phyloP scores from a whole-genome alignment of 2,888 invertebrate genomes.

The Agriopis aurantiaria region DNA sequence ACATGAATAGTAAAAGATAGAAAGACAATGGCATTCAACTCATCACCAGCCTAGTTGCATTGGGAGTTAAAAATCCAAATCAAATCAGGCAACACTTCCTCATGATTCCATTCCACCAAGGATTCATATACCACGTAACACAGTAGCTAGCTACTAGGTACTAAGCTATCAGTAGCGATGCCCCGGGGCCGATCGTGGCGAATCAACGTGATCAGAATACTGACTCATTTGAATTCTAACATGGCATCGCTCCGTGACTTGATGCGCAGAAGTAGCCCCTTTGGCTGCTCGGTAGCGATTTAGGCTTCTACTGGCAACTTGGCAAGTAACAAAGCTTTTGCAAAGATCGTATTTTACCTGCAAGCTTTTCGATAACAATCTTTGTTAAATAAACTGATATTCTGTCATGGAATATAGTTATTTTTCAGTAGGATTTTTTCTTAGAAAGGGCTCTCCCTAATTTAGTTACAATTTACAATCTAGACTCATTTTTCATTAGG shows the following conservation, averaged over 20 bases:
- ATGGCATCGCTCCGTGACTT: slow-evolving; percentile 60
- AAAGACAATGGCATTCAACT: too few relatives aligned
- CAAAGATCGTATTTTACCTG: too few relatives aligned
- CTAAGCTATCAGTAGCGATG: slow-evolving; percentile 36
- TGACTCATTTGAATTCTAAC: slow-evolving; percentile 75
- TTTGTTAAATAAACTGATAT: too few relatives aligned
- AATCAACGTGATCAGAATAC: slow-evolving; percentile 61
- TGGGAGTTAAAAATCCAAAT: not conserved
- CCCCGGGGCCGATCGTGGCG: slow-evolving; percentile 65
- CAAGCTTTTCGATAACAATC: too few relatives aligned
- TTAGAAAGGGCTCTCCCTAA: too few relatives aligned
- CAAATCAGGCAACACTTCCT: slow-evolving; percentile 46
- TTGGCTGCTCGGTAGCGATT: not conserved
- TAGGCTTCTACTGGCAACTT: not conserved
- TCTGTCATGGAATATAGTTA: too few relatives aligned
- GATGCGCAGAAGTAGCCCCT: slow-evolving; percentile 27
- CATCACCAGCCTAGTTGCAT: too few relatives aligned
- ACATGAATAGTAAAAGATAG: too few relatives aligned
- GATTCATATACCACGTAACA: too few relatives aligned
- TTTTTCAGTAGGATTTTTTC: too few relatives aligned
- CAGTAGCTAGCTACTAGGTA: slow-evolving; percentile 54
- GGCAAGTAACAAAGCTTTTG: not conserved
- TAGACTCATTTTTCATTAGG: too few relatives aligned
- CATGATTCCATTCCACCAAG: slow-evolving; percentile 28
- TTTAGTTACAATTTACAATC: too few relatives aligned